Percentiles rank a stretch among this genome's conserved stretches.
Conservation (phyloP, 2,888 invertebrate species). For the Uropetala carovei region DNA sequence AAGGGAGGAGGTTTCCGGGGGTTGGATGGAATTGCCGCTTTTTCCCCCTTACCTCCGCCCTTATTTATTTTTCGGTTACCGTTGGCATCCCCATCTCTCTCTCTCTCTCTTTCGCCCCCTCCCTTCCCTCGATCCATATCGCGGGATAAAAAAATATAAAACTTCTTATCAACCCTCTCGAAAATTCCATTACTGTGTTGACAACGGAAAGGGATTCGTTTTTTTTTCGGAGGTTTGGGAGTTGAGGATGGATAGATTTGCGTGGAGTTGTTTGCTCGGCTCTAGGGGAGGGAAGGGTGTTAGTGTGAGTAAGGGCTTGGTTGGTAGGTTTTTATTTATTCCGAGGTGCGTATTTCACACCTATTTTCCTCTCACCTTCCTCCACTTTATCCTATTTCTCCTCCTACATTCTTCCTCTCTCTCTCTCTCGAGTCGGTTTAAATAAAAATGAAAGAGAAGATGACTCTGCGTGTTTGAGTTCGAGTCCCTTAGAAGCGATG, state of each 20-base stretch:
- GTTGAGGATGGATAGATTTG: slow-evolving; percentile 5
- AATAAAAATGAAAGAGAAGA: no score
- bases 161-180: slow-evolving; percentile 37
- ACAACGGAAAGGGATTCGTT: slow-evolving; percentile 25
- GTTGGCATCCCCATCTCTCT: neutral
- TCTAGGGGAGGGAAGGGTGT: neutral
- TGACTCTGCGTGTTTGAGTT: no score
- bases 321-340: neutral
- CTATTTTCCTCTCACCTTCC: no score
- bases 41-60: neutral
- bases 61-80: slow-evolving; percentile 12
- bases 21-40: neutral
- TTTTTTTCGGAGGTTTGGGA: neutral
- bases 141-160: neutral
- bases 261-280: slow-evolving; percentile 19
- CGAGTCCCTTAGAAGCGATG: no score
- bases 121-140: neutral
- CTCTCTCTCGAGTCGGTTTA: no score
- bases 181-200: slow-evolving; percentile 46
- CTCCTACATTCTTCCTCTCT: no score
- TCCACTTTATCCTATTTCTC: no score
- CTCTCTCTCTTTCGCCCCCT: neutral
- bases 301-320: neutral
- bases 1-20: no score
- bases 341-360: neutral